Evolutionary conservation across 2,113 vertebrate species (phyloP).

Genomic region (Callopanchax toddi): DNA sequence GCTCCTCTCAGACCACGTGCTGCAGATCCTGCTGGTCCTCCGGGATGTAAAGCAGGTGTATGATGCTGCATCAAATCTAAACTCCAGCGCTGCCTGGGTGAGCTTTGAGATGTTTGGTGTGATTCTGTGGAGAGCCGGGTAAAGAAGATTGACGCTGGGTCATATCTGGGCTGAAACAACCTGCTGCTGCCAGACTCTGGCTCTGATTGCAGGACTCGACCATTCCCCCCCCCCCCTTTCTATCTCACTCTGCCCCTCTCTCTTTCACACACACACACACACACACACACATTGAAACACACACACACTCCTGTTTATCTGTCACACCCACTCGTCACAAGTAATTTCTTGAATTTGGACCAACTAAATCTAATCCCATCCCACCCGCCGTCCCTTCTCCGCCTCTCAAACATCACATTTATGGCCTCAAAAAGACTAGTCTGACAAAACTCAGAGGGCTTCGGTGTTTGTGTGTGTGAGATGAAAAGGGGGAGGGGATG

Average conservation of each 20-base stretch:
- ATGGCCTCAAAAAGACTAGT: slow-evolving; percentile 65
- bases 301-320: slow-evolving; percentile 21
- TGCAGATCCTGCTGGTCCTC: slow-evolving; percentile 48
- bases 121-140: slow-evolving; percentile 42
- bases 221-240: slow-evolving; percentile 51
- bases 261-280: slow-evolving; percentile 14
- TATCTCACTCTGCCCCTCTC: slow-evolving; percentile 35
- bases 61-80: slow-evolving; percentile 32
- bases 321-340: slow-evolving; percentile 34
- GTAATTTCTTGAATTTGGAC: slow-evolving; percentile 66
- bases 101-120: slow-evolving; percentile 35
- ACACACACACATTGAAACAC: slow-evolving; percentile 17
- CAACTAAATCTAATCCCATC: slow-evolving; percentile 65
- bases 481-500: slow-evolving; percentile 20
- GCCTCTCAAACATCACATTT: slow-evolving; percentile 48
- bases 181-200: slow-evolving; percentile 49
- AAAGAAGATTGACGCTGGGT: slow-evolving; percentile 30
- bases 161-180: slow-evolving; percentile 55
- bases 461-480: slow-evolving; percentile 18
- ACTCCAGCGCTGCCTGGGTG: slow-evolving; percentile 29
- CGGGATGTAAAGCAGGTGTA: slow-evolving; percentile 20
- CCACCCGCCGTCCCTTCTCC: slow-evolving; percentile 42
- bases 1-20: slow-evolving; percentile 26
- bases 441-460: slow-evolving; percentile 27
- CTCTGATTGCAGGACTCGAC: slow-evolving; percentile 64